These are phyloP conservation scores for Coptotermes formosanus DNA, from an alignment of 1,140 invertebrate species.

Conservation along the genomic window DNA sequence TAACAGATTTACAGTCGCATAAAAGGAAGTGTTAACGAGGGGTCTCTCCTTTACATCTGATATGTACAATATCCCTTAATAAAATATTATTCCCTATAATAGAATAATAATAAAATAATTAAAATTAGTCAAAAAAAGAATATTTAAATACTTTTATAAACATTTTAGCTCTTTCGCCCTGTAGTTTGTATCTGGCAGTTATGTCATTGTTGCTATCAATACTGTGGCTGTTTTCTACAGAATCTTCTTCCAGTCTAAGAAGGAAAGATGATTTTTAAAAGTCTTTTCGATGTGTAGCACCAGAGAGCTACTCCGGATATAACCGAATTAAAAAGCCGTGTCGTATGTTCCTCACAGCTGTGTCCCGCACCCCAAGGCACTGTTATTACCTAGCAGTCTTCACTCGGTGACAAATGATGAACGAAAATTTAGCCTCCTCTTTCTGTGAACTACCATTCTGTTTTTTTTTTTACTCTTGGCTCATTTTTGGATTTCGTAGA, in stretches of 20 bases:
- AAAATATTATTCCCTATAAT: no score
- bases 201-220: not conserved
- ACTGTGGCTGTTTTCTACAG: not conserved
- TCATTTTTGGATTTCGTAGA: not conserved
- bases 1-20: no score
- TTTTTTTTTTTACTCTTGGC: not conserved
- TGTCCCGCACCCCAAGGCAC: not conserved
- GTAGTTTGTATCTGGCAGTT: not conserved
- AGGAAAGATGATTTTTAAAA: slow-evolving; percentile 27
- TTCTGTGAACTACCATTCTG: not conserved
- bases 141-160: no score
- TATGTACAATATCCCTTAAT: no score
- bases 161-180: no score
- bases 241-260: not conserved
- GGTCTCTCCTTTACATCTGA: no score
- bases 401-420: slow-evolving; percentile 5
- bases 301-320: not conserved
- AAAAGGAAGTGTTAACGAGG: no score
- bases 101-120: no score
- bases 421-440: not conserved
- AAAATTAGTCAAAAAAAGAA: no score
- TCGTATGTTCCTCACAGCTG: slow-evolving; percentile 24
- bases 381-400: slow-evolving; percentile 25
- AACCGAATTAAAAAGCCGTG: slow-evolving; percentile 26
- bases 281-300: slow-evolving; percentile 14